Conservation (phyloP, 1,140 invertebrate species). For the Temnothorax longispinosus region DNA sequence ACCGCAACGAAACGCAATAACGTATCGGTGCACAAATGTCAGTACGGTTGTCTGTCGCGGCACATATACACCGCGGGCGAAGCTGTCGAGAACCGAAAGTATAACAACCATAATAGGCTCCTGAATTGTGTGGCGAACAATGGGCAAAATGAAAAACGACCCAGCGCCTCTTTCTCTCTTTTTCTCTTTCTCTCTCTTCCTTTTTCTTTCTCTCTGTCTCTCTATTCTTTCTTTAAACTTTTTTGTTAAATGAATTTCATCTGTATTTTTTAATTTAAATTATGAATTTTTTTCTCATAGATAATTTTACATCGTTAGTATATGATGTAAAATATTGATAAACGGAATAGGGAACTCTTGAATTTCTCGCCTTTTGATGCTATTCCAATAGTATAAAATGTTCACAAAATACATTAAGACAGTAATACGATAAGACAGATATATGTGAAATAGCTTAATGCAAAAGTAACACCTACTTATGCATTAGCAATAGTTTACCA, state of each 20-base stretch:
- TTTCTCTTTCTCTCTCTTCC: not conserved
- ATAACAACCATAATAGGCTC: slow-evolving; percentile 78
- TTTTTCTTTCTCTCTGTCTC: not conserved
- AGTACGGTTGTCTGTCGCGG: slow-evolving; percentile 67
- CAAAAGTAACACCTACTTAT: not conserved
- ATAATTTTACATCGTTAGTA: not conserved
- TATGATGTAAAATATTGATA: not conserved
- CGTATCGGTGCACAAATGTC: slow-evolving; percentile 74
- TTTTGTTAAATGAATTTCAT: slow-evolving; percentile 12
- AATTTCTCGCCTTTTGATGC: not conserved
- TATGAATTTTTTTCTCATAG: not conserved
- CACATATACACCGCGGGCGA: slow-evolving; percentile 69
- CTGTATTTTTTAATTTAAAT: slow-evolving; percentile 25
- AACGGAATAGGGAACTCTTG: not conserved
- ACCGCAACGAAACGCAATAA: slow-evolving; percentile 72
- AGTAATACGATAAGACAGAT: not conserved
- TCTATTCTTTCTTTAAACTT: not conserved
- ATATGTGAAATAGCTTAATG: not conserved
- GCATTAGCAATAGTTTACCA: slow-evolving; percentile 1
- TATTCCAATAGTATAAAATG: not conserved
- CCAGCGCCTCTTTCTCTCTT: not conserved
- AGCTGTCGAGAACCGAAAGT: slow-evolving; percentile 72
- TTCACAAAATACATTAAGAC: not conserved
- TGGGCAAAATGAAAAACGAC: slow-evolving; percentile 75
- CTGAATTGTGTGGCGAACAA: slow-evolving; percentile 73